Base-by-base conservation (phyloP, 2,113 vertebrate species). In the Pao palembangensis region DNA sequence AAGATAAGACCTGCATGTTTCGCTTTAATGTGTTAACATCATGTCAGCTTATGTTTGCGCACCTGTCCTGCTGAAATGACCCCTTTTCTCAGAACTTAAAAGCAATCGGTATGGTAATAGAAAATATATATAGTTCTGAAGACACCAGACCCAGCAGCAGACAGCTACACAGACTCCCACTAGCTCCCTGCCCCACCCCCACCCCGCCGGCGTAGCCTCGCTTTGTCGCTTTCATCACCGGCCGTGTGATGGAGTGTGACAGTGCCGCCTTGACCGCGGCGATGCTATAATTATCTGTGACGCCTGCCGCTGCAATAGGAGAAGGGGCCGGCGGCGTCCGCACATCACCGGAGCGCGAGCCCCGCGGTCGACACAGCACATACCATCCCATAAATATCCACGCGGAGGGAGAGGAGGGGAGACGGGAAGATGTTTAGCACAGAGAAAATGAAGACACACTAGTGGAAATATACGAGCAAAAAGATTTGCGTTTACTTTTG, bases 201-300 rank as follows among this genome's bases (percentile, higher is more conserved):
- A 7, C 25, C 1, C 6, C n/a, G n/a, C 31, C 19, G 16, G 10
- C 54, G n/a, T 12, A 0, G 12, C 25, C 21, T 38, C 38, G 28
- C 48, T 21, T 15, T n/a, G 52, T 56, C 66, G 66, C 61, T 73
- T 67, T 85, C 80, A 69, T 61, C 75, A 69, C 53, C 70, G 76
- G 61, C 55, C 1, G 34, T 38, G 60, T 77, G 82, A 87, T 79
- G 69, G 82, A 80, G 81, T 64, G 83, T 84, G 86, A 83, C 75
- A 87, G 73, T 25, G 57, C 71, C 8, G 55, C 58, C 71, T 82
- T 82, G 82, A 78, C 76, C 69, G 66, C 51, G 73, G 75, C 17
- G 53, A 56, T 44, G 81, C 85, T 91, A 91, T 88, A 87, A 83
- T 91, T 91, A 91, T 78, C 82, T 55, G 83, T 87, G 86, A 89